Evolutionary conservation across 2,888 invertebrate species (phyloP).

Genomic region (Diarsia mendica): DNA sequence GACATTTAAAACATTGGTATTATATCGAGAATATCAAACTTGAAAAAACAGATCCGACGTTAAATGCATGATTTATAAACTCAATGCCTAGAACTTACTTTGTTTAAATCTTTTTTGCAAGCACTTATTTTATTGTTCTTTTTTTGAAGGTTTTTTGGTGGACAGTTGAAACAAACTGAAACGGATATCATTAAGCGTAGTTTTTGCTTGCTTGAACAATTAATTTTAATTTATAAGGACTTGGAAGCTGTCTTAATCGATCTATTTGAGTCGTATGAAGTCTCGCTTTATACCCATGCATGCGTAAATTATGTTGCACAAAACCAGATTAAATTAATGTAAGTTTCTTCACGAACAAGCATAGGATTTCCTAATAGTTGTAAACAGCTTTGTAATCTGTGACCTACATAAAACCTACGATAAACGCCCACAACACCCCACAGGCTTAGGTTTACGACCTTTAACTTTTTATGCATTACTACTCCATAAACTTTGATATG

Average conservation of each 20-base stretch:
- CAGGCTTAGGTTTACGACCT: slow-evolving; percentile 65
- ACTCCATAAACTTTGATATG: slow-evolving; percentile 45
- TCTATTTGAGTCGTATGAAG: slow-evolving; percentile 1
- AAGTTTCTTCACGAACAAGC: slow-evolving; percentile 27
- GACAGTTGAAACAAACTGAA: slow-evolving; percentile 19
- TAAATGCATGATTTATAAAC: slow-evolving; percentile 38
- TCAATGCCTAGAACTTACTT: slow-evolving; percentile 18
- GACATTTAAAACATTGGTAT: slow-evolving; percentile 49
- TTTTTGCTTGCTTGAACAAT: slow-evolving; percentile 5
- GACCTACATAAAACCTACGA: slow-evolving; percentile 71
- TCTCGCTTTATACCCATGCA: not conserved
- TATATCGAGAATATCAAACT: slow-evolving; percentile 38
- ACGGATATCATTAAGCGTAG: slow-evolving; percentile 8
- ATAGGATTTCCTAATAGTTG: slow-evolving; percentile 47
- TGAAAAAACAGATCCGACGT: slow-evolving; percentile 28
- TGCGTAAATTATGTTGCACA: not conserved
- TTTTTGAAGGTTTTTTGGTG: slow-evolving; percentile 11
- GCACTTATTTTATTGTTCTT: slow-evolving; percentile 20
- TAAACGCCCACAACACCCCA: slow-evolving; percentile 64
- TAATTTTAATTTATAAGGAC: slow-evolving; percentile 8
- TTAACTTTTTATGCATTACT: slow-evolving; percentile 67
- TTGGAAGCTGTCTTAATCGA: not conserved
- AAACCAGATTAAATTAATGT: slow-evolving; percentile 14
- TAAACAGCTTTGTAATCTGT: slow-evolving; percentile 67
- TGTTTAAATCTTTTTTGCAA: slow-evolving; percentile 23